phyloP scores from a whole-genome alignment of 2,797 vertebrate genomes.

The Salmo trutta region DNA sequence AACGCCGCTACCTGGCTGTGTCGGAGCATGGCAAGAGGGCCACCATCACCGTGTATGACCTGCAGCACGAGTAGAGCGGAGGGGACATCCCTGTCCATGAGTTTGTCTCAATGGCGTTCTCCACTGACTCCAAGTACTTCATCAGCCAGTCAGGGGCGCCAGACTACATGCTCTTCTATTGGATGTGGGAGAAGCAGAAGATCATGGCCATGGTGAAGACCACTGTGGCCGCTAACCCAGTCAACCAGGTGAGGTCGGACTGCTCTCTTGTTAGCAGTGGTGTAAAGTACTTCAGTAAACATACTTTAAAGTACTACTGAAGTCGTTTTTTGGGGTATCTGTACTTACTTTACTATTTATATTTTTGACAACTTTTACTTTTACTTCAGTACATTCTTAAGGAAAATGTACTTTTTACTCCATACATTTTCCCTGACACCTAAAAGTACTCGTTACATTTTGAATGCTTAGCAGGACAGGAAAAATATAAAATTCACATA shows the following conservation, averaged over 20 bases:
- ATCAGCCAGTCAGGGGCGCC: conserved; percentile 81
- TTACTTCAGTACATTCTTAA: too few relatives aligned
- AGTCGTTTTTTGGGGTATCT: too few relatives aligned
- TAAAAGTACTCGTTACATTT: too few relatives aligned
- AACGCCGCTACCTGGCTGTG: conserved; percentile 85
- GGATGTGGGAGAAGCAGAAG: conserved; percentile 92
- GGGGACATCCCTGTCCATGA: conserved; percentile 70
- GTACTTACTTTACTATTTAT: too few relatives aligned
- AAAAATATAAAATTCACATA: too few relatives aligned
- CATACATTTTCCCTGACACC: too few relatives aligned
- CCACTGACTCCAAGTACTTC: conserved; percentile 86
- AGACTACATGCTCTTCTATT: conserved; percentile 81
- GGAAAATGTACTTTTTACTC: too few relatives aligned
- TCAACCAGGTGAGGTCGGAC: conserved; percentile 79
- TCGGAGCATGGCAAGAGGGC: conserved; percentile 82
- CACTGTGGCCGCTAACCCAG: conserved; percentile 59
- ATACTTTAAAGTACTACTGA: too few relatives aligned
- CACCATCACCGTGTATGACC: conserved; percentile 82
- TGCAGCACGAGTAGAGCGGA: conserved; percentile 77
- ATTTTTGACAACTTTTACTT: too few relatives aligned
- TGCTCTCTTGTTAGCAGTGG: neutral
- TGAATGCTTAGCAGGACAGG: too few relatives aligned
- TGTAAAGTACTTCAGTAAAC: too few relatives aligned
- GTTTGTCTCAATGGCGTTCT: conserved; percentile 86
- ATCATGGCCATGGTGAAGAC: conserved; percentile 78